Conservation (phyloP, 30 jellyfish, hydroid and myxozoan species). For the Turritopsis dohrnii region DNA sequence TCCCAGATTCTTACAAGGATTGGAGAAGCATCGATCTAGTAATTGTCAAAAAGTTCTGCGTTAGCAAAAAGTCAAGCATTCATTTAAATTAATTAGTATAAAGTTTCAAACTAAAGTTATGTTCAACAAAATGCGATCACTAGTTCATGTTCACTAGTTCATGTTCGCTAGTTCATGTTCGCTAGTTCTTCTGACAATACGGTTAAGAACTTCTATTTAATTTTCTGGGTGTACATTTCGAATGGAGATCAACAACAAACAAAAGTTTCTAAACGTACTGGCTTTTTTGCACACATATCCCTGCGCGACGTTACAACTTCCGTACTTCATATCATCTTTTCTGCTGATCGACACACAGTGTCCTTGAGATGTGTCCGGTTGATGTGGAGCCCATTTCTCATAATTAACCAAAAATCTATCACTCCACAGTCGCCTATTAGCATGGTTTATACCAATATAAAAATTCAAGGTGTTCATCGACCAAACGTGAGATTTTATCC, state of each 20-base stretch:
- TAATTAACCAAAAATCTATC: not conserved
- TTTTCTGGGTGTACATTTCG: not conserved
- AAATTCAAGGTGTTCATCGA: not conserved
- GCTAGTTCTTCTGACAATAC: too few species aligned
- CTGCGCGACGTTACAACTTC: not conserved
- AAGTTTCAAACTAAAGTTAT: too few species aligned
- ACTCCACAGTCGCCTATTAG: not conserved
- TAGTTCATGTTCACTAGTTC: too few species aligned
- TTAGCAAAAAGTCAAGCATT: too few species aligned
- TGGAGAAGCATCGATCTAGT: not conserved
- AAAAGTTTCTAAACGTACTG: not conserved
- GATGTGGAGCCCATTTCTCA: conserved; percentile 4
- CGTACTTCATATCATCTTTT: not conserved
- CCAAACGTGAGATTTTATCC: conserved; percentile 13
- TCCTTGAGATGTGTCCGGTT: conserved; percentile 10
- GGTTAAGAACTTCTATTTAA: too few species aligned
- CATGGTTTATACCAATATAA: not conserved
- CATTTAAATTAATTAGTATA: too few species aligned
- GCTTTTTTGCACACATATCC: conserved; percentile 15
- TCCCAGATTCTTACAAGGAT: conserved; percentile 17
- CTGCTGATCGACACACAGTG: not conserved
- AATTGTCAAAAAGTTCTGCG: too few species aligned
- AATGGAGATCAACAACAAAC: not conserved
- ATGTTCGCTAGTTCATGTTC: too few species aligned
- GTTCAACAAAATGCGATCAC: too few species aligned